Percentiles rank a stretch among this genome's conserved stretches.
Evolutionary conservation across 2,888 invertebrate genomes (phyloP).

Genomic region (Drosophila hamatofila): DNA sequence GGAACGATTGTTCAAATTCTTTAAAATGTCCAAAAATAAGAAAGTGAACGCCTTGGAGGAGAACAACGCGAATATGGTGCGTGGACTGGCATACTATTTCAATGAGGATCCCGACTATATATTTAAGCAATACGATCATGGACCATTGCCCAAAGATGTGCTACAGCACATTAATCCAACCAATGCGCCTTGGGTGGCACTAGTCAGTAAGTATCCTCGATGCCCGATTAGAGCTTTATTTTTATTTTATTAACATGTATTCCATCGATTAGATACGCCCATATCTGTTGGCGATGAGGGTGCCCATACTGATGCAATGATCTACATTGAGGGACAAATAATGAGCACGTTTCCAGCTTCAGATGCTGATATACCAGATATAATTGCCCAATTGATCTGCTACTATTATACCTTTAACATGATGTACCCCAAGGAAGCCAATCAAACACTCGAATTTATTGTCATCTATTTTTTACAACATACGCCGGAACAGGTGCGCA

Average conservation of each 20-base stretch:
- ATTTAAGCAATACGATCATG: constrained; percentile 67
- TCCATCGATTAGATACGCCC: constrained; percentile 35
- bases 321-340: constrained; percentile 73
- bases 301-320: constrained; percentile 61
- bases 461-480: constrained; percentile 72
- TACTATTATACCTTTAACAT: constrained; percentile 80
- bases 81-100: constrained; percentile 71
- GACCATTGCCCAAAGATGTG: constrained; percentile 57
- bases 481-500: constrained; percentile 69
- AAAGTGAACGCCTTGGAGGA: constrained; percentile 63
- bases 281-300: constrained; percentile 35
- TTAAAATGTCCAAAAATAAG: constrained; percentile 71
- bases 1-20: constrained; percentile 72
- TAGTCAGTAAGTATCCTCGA: constrained; percentile 69
- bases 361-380: constrained; percentile 67
- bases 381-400: constrained; percentile 72
- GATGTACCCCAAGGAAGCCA: constrained; percentile 80
- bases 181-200: constrained; percentile 74
- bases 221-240: background rate
- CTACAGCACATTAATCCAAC: constrained; percentile 69
- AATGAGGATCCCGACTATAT: constrained; percentile 75
- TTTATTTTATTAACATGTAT: background rate
- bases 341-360: constrained; percentile 67
- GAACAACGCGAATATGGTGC: constrained; percentile 67
- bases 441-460: constrained; percentile 80